Evolutionary conservation across 1,140 invertebrate species (phyloP).

Genomic region (Panulirus ornatus): DNA sequence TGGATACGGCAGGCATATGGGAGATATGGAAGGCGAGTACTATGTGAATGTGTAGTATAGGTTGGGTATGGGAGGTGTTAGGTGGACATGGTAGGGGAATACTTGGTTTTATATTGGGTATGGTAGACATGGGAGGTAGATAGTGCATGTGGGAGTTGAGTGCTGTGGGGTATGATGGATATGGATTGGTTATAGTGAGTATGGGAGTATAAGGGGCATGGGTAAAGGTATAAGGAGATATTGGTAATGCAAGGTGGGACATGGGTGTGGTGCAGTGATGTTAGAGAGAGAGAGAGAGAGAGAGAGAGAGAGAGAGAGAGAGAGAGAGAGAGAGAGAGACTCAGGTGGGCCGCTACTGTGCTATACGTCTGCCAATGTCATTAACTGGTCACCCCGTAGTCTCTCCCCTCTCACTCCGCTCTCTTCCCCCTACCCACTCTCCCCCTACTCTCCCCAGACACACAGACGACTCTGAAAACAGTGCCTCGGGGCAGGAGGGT

Average conservation of each 20-base stretch:
- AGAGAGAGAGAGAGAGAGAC: conserved; percentile 39
- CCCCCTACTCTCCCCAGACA: not conserved
- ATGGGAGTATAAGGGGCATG: too few species aligned
- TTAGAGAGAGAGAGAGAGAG: conserved; percentile 15
- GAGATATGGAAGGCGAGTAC: too few species aligned
- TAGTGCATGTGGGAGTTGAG: too few species aligned
- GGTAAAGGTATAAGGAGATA: not conserved
- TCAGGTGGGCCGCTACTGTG: conserved; percentile 32
- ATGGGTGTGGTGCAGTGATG: not conserved
- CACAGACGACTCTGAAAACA: not conserved
- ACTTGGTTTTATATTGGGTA: too few species aligned
- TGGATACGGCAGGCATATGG: too few species aligned
- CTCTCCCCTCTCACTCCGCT: not conserved
- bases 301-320: conserved; percentile 49
- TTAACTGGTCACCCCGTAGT: conserved; percentile 4
- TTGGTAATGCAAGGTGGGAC: not conserved
- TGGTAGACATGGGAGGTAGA: too few species aligned
- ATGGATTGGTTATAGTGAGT: too few species aligned
- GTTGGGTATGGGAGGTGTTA: too few species aligned
- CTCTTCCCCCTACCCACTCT: not conserved
- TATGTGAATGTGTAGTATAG: too few species aligned
- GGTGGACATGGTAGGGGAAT: too few species aligned
- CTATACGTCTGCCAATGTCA: conserved; percentile 30
- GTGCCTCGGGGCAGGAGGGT: not conserved
- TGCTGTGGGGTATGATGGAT: too few species aligned